These are phyloP conservation scores for Tautogolabrus adspersus DNA, from an alignment of 2,113 vertebrate genomes.

Conservation along the genomic window DNA sequence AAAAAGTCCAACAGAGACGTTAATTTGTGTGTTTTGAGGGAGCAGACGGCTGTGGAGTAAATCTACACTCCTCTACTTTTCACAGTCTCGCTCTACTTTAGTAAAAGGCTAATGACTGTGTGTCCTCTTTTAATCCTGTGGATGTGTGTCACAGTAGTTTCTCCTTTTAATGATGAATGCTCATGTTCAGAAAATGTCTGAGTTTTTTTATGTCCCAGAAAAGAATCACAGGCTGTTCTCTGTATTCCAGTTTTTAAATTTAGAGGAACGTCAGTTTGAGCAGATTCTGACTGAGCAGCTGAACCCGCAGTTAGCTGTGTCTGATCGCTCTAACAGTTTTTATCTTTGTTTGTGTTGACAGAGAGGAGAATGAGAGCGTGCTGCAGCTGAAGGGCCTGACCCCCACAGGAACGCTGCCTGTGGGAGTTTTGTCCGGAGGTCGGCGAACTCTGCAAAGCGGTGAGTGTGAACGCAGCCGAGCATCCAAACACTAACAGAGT, in stretches of 20 bases:
- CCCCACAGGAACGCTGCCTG: constrained; percentile 93
- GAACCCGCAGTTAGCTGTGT: too few species aligned
- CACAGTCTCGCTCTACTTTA: constrained; percentile 52
- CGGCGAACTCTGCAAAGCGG: constrained; percentile 93
- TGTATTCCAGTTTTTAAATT: too few species aligned
- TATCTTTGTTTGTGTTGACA: constrained; percentile 66
- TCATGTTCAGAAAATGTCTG: constrained; percentile 14
- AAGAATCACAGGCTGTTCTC: background rate
- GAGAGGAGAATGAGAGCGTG: constrained; percentile 98
- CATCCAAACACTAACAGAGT: constrained; percentile 34
- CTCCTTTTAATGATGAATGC: constrained; percentile 15
- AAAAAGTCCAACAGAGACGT: too few species aligned
- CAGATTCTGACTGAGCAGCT: too few species aligned
- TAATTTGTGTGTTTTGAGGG: too few species aligned
- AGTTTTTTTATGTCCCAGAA: constrained; percentile 23
- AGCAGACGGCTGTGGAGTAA: background rate
- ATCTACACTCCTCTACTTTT: background rate
- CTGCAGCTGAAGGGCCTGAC: constrained; percentile 96
- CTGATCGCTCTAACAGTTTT: constrained; percentile 18
- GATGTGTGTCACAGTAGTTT: constrained; percentile 62
- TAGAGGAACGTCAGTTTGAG: too few species aligned
- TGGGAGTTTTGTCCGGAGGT: constrained; percentile 95
- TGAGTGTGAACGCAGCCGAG: constrained; percentile 72
- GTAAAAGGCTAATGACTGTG: constrained; percentile 62
- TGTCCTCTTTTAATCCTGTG: constrained; percentile 55